A percentile compares a stretch with the other conserved stretches of the same genome.
These are phyloP conservation scores for Muscicapa adusta DNA, from an alignment of 2,113 vertebrate species.

Conservation along the genomic window DNA sequence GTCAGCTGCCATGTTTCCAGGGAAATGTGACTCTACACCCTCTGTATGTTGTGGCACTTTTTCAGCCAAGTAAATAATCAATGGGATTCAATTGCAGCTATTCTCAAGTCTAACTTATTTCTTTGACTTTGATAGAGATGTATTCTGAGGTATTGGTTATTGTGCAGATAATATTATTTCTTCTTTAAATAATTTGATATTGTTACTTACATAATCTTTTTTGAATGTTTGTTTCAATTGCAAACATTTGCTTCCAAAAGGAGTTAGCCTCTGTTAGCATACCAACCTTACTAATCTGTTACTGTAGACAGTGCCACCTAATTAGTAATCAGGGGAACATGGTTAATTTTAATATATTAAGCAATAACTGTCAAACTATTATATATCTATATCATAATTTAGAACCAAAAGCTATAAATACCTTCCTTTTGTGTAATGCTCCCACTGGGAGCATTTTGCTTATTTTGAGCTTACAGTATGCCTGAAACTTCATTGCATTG, in stretches of 20 bases:
- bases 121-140: background rate
- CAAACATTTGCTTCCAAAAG: background rate
- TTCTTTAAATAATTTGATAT: background rate
- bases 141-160: background rate
- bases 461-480: background rate
- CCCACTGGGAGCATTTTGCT: background rate
- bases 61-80: background rate
- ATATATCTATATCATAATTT: background rate
- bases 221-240: background rate
- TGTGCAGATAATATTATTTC: background rate
- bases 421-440: background rate
- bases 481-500: background rate
- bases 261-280: background rate
- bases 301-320: background rate
- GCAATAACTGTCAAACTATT: background rate
- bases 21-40: background rate
- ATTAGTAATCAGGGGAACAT: background rate
- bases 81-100: rapidly evolving
- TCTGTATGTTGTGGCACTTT: rapidly evolving
- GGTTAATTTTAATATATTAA: background rate
- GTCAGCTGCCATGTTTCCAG: background rate
- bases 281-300: background rate
- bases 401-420: background rate
- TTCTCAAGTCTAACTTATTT: background rate
- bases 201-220: background rate